A percentile compares a stretch with the other conserved stretches of the same genome.
These are phyloP conservation scores for Phrynocephalus guinanensis DNA, from an alignment of 2,797 vertebrate genomes.

Conservation along the genomic window DNA sequence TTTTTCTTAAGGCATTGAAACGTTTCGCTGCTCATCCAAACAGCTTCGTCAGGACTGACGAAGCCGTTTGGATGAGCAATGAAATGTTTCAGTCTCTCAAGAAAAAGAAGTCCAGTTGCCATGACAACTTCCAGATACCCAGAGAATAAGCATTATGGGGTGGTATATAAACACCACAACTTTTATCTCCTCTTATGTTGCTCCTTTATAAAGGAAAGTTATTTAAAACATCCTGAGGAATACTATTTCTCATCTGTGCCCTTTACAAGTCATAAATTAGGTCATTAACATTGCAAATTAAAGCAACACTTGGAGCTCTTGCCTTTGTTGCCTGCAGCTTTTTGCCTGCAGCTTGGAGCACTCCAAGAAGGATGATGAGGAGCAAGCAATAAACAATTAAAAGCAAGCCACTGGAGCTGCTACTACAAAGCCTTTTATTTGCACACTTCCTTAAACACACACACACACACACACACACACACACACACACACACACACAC, in stretches of 20 bases:
- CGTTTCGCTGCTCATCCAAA: too few species aligned
- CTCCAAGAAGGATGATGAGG: not conserved
- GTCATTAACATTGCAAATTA: slow-evolving; percentile 70
- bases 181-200: too few species aligned
- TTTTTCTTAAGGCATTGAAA: too few species aligned
- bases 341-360: not conserved
- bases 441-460: not conserved
- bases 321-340: slow-evolving; percentile 40
- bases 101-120: too few species aligned
- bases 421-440: slow-evolving; percentile 33
- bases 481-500: not conserved
- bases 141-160: too few species aligned
- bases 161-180: too few species aligned
- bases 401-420: slow-evolving; percentile 36
- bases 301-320: slow-evolving; percentile 37
- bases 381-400: slow-evolving; percentile 44
- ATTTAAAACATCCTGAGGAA: too few species aligned
- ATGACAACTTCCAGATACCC: too few species aligned
- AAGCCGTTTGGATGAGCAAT: too few species aligned
- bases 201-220: too few species aligned
- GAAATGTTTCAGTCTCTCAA: too few species aligned
- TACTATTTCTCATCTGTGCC: slow-evolving; percentile 29
- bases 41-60: too few species aligned
- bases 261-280: slow-evolving; percentile 59
- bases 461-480: rapidly evolving